Evolutionary conservation across 1,140 invertebrate genomes (phyloP).

Genomic region (Holcopasites calliopsidis): DNA sequence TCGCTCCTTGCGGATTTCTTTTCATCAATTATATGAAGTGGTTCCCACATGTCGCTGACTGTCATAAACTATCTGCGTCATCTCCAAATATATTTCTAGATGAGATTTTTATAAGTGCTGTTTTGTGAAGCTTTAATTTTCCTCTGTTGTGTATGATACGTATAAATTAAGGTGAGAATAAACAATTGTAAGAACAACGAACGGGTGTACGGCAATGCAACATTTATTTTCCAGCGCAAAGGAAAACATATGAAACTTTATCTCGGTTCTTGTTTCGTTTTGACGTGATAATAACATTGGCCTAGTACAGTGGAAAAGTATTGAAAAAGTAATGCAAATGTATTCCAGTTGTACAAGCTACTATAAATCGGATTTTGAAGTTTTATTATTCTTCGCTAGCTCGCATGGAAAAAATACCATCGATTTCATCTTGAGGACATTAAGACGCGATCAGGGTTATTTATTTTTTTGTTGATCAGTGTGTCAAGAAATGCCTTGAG

Average conservation of each 20-base stretch:
- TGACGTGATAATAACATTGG: constrained; percentile 10
- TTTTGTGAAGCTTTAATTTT: constrained; percentile 17
- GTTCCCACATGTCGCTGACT: constrained; percentile 25
- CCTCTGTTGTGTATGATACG: constrained; percentile 20
- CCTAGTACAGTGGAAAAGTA: not conserved
- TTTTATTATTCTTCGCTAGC: not conserved
- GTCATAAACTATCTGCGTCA: constrained; percentile 53
- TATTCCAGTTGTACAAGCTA: not conserved
- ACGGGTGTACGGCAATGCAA: not conserved
- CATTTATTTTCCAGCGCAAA: not conserved
- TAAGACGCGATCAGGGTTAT: not conserved
- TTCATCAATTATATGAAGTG: constrained; percentile 45
- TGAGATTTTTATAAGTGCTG: constrained; percentile 29
- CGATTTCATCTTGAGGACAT: constrained; percentile 15
- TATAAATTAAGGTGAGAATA: constrained; percentile 26
- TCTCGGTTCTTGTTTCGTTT: not conserved
- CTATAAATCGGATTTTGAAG: not conserved
- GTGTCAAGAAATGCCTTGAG: not conserved
- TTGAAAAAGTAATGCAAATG: constrained; percentile 22
- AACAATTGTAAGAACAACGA: not conserved
- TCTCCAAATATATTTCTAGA: constrained; percentile 55
- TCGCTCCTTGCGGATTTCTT: not conserved
- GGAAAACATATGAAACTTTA: not conserved
- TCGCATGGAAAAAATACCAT: not conserved
- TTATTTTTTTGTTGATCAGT: not conserved